Evolutionary conservation across 2,797 vertebrate species (phyloP).

Genomic region (Leptatherina wallacei): DNA sequence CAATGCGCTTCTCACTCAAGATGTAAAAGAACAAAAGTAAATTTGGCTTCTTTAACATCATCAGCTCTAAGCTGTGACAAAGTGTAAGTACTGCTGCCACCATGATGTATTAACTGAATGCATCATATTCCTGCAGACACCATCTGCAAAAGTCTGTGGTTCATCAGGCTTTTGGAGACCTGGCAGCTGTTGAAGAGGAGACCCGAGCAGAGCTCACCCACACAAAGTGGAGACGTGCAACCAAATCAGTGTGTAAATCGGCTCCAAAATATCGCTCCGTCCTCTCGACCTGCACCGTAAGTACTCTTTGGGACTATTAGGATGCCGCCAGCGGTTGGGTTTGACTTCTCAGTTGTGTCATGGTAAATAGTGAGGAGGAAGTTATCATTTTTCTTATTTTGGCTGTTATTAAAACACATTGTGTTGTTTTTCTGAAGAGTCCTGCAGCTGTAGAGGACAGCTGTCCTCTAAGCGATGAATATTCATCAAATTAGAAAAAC

Average conservation of each 20-base stretch:
- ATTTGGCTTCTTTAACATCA: background rate
- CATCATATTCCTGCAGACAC: constrained; percentile 57
- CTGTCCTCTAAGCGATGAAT: background rate
- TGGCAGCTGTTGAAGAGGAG: constrained; percentile 49
- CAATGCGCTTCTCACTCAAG: background rate
- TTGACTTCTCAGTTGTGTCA: constrained; percentile 43
- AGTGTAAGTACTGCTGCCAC: background rate
- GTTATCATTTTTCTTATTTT: background rate
- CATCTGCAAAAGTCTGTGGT: constrained; percentile 69
- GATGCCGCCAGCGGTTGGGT: constrained; percentile 38
- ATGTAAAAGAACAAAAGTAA: background rate
- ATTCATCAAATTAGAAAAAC: constrained; percentile 10
- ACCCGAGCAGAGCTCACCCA: constrained; percentile 50
- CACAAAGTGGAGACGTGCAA: constrained; percentile 82
- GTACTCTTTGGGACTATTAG: constrained; percentile 72
- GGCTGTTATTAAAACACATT: no score
- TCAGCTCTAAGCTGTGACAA: background rate
- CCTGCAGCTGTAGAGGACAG: background rate
- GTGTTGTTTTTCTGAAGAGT: background rate
- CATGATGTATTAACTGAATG: constrained; percentile 22
- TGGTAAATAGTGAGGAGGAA: background rate
- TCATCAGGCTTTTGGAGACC: constrained; percentile 54
- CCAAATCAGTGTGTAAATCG: constrained; percentile 86
- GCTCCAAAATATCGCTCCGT: constrained; percentile 87
- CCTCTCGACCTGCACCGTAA: constrained; percentile 90